A percentile compares a stretch with the other conserved stretches of the same genome.
phyloP scores from a whole-genome alignment of 2,113 vertebrate genomes.

The Melanerpes formicivorus region DNA sequence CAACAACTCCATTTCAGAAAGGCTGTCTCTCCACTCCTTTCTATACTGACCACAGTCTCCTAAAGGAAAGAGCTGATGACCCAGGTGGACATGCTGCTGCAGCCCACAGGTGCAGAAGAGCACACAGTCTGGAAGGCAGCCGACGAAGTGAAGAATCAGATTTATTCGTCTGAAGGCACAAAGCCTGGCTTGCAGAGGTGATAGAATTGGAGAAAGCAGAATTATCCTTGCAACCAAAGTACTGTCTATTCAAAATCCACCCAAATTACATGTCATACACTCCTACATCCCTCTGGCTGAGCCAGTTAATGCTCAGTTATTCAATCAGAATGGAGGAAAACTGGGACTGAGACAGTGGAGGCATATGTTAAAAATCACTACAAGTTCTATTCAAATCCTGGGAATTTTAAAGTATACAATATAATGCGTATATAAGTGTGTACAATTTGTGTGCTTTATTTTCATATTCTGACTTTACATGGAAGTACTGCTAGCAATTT shows the following conservation, averaged over 20 bases:
- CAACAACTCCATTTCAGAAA: not conserved
- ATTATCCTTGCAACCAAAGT: not conserved
- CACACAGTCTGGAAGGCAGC: not conserved
- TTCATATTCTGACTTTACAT: not conserved
- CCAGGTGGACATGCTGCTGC: not conserved
- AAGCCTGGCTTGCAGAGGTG: not conserved
- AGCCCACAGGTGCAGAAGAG: not conserved
- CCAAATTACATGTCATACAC: not conserved
- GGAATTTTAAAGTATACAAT: not conserved
- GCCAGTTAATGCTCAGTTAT: not conserved
- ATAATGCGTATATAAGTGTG: accelerated
- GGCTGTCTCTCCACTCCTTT: not conserved
- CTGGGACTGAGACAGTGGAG: not conserved
- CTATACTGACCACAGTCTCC: not conserved
- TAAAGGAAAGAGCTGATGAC: not conserved
- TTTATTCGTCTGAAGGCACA: not conserved
- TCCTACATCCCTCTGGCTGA: not conserved
- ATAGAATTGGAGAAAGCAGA: not conserved
- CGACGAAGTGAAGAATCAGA: not conserved
- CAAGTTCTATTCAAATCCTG: not conserved
- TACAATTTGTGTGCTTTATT: not conserved
- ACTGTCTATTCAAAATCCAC: not conserved
- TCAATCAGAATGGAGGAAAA: not conserved
- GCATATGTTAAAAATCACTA: not conserved
- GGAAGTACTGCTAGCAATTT: not conserved